Evolutionary conservation across 2,797 vertebrate species (phyloP), one percentile per base, ranked within the genome.

Genomic region (Parauchenoglanis punctatus): DNA sequence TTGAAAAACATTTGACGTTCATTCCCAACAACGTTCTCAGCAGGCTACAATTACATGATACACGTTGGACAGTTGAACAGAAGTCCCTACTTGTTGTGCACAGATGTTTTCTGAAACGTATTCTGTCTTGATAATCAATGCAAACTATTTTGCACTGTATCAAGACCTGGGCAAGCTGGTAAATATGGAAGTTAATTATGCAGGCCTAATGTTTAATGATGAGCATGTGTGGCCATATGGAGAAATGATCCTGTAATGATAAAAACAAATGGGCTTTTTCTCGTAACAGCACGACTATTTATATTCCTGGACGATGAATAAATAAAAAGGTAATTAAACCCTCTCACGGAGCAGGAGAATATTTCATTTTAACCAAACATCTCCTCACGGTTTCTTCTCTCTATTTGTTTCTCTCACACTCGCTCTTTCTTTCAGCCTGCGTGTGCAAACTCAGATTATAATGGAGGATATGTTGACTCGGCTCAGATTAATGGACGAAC

Each of bases 401-500:
- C 28, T 49, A 1, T 83, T 31, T 67, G 1, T 54, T 52, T 77
- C 1, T 56, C 13, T 54, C 15, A 56, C 46, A 46, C 28, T 20
- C 31, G 35, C 31, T 85, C 20, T 85, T 23, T 86, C 72, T 86
- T 17, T 23, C 86, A 91, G 90, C 49, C 87, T 78, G 77, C 75
- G 0, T 88, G 83, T 82, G 85, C 81, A 59, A 89, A 72, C 84
- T 77, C 88, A 3, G 88, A 96, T 88, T 96, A 96, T 92, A 97
- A 96, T 90, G 96, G 96, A 31, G 95, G 93, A 91, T 92, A 94
- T 88, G 92, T 92, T 85, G 93, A 93, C 86, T 92, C 85, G 3
- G 91, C 85, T 88, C 94, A 95, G 8, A 80, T 94, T 92, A 97
- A 96, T 90, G 97, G 96, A 40, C 96, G 95, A 83, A 90, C 93